Conservation (phyloP, 2,113 vertebrate species). For the Boulengeromyrus knoepffleri region DNA sequence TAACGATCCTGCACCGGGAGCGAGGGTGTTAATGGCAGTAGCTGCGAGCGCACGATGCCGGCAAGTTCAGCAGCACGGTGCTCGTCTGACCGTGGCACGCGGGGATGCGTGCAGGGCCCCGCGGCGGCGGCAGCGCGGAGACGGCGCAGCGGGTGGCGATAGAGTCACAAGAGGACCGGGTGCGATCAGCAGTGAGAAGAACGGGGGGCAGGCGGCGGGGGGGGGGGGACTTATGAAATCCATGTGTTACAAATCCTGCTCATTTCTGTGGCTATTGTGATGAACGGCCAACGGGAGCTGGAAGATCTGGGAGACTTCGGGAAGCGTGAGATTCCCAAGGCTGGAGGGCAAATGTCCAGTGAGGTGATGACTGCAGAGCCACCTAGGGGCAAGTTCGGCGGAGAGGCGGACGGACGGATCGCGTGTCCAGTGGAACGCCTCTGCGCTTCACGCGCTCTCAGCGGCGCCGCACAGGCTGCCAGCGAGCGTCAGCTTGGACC, state of each 20-base stretch:
- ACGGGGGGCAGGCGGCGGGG: neutral
- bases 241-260: slow-evolving; percentile 9
- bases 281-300: neutral
- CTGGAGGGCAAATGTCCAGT: neutral
- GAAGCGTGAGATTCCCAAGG: neutral
- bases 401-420: neutral
- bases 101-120: neutral
- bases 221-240: neutral
- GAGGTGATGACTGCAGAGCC: neutral
- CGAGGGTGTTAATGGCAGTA: neutral
- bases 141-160: neutral
- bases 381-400: neutral
- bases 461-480: neutral
- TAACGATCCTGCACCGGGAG: neutral
- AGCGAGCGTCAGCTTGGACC: neutral
- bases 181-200: neutral
- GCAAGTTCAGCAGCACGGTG: neutral
- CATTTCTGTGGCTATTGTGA: neutral
- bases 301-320: neutral
- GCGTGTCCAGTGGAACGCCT: slow-evolving; percentile 9
- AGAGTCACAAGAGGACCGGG: slow-evolving; percentile 7
- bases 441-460: neutral
- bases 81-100: neutral
- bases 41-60: neutral
- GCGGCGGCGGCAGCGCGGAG: neutral